Conservation (phyloP, 2,797 vertebrate genomes). For the Myiothlypis coronata region DNA sequence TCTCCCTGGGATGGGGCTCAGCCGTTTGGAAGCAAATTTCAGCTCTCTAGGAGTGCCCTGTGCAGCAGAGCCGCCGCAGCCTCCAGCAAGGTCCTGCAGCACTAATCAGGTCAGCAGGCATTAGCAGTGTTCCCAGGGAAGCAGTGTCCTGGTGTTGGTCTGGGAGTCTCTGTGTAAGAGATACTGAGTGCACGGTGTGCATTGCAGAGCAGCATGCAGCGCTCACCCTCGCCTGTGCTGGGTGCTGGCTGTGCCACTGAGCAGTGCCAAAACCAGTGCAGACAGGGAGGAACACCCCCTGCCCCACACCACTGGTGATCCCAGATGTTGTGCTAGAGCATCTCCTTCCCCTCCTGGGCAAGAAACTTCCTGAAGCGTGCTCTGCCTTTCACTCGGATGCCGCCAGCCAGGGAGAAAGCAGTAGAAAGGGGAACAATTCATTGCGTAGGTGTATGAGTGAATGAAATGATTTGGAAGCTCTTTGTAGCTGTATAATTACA, state of each 20-base stretch:
- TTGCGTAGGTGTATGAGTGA: constrained; percentile 18
- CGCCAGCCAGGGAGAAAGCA: rapidly evolving
- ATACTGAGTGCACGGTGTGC: rapidly evolving
- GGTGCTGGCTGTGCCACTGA: not conserved
- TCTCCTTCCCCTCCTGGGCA: not conserved
- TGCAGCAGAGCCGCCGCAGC: rapidly evolving
- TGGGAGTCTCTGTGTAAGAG: not conserved
- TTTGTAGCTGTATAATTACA: constrained; percentile 58
- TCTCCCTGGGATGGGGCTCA: not conserved
- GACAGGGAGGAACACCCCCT: not conserved
- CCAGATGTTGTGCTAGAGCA: not conserved
- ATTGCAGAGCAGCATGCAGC: rapidly evolving
- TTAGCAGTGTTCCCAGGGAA: not conserved
- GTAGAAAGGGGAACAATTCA: constrained; percentile 42
- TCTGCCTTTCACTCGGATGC: not conserved
- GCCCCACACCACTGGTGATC: not conserved
- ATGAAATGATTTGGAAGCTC: constrained; percentile 46
- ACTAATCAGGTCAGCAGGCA: not conserved
- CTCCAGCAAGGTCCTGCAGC: not conserved
- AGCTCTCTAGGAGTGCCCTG: not conserved
- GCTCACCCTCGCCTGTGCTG: rapidly evolving
- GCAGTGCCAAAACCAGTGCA: rapidly evolving
- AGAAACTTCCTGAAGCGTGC: not conserved
- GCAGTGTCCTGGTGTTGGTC: rapidly evolving
- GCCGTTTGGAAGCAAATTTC: not conserved